Evolutionary conservation across 1,140 invertebrate species (phyloP).

Genomic region (Drosophila gunungcola): DNA sequence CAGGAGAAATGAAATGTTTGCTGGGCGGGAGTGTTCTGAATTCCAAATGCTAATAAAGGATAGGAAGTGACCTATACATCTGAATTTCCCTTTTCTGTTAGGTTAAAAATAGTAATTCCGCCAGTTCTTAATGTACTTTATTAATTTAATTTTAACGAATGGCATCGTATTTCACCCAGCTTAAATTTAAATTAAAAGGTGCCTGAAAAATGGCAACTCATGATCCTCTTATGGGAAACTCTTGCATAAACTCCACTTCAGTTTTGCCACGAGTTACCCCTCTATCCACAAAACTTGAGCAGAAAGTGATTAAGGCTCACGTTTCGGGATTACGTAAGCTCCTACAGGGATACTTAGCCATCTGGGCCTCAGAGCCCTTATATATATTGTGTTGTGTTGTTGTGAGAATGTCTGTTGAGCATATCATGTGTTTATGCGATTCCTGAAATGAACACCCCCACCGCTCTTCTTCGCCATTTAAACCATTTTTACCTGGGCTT

Average conservation of each 20-base stretch:
- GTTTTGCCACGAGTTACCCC: not conserved
- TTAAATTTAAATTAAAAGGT: conserved; percentile 26
- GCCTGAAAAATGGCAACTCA: conserved; percentile 16
- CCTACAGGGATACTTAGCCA: conserved; percentile 77
- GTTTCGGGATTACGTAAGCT: conserved; percentile 76
- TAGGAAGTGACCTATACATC: not conserved
- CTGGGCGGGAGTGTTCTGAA: conserved; percentile 35
- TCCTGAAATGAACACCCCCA: conserved; percentile 63
- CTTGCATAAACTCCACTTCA: conserved; percentile 40
- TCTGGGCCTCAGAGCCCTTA: conserved; percentile 17
- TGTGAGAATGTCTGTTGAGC: conserved; percentile 45
- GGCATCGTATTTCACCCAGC: too few relatives aligned
- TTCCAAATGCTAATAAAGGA: conserved; percentile 22
- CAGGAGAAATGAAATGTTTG: conserved; percentile 53
- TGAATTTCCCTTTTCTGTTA: conserved; percentile 34
- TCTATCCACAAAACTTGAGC: not conserved
- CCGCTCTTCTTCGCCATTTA: not conserved
- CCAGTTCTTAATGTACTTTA: not conserved
- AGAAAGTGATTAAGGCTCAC: conserved; percentile 61
- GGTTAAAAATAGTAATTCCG: conserved; percentile 4
- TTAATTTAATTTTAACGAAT: too few relatives aligned
- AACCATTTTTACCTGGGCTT: conserved; percentile 29
- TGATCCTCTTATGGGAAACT: conserved; percentile 41
- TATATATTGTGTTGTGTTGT: conserved; percentile 5
- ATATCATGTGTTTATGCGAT: conserved; percentile 79